phyloP scores from a whole-genome alignment of 2,797 vertebrate species.

The Pangasius mekongensis region DNA sequence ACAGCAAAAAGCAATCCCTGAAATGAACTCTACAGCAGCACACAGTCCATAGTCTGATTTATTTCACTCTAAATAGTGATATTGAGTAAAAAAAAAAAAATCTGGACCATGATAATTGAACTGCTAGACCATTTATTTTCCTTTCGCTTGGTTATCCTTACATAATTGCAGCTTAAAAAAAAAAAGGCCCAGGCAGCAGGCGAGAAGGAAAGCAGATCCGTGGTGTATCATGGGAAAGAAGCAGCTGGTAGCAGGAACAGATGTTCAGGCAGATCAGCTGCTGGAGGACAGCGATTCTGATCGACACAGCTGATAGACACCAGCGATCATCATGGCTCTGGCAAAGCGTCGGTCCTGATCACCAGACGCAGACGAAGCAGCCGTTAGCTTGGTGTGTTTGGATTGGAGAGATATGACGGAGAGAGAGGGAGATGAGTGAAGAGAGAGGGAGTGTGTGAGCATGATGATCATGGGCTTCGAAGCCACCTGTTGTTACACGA shows the following conservation, averaged over 20 bases:
- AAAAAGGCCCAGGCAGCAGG: conserved; percentile 29
- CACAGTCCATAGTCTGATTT: conserved; percentile 25
- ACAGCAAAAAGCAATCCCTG: not conserved
- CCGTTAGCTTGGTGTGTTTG: conserved; percentile 44
- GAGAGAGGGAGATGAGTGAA: conserved; percentile 1
- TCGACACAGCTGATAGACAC: conserved; percentile 63
- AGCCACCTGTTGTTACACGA: not conserved
- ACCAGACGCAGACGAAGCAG: conserved; percentile 49
- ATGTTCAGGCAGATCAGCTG: conserved; percentile 59
- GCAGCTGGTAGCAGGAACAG: conserved; percentile 59
- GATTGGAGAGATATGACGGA: conserved; percentile 36
- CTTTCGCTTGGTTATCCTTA: conserved; percentile 31
- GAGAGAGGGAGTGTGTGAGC: not conserved
- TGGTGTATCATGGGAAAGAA: conserved; percentile 17
- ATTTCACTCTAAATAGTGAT: conserved; percentile 34
- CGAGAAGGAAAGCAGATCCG: conserved; percentile 36
- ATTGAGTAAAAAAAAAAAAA: conserved; percentile 31
- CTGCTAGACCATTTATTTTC: conserved; percentile 38
- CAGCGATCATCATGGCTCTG: conserved; percentile 52
- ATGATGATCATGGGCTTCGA: not conserved
- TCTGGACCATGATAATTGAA: conserved; percentile 38
- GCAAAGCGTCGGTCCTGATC: conserved; percentile 13
- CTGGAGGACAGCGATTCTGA: conserved; percentile 60
- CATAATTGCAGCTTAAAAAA: conserved; percentile 42
- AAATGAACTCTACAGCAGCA: not conserved